A percentile compares a stretch with the other conserved stretches of the same genome.
These are phyloP conservation scores for Diplolepis rosae DNA, from an alignment of 2,888 invertebrate genomes.

Conservation along the genomic window DNA sequence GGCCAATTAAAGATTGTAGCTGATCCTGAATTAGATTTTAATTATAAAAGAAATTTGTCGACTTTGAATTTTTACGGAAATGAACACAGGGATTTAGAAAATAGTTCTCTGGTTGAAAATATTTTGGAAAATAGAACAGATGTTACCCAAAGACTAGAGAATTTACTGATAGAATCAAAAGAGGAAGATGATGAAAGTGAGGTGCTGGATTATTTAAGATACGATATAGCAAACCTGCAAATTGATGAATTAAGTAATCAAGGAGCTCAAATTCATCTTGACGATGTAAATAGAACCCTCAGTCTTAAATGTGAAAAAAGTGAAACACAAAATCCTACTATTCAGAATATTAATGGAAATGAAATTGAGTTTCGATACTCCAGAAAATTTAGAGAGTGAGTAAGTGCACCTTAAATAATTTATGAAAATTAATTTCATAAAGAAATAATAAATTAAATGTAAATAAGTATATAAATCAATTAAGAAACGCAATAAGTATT, in stretches of 20 bases:
- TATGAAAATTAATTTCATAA: no score
- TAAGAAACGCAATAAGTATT: no score
- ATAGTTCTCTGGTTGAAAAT: constrained; percentile 44
- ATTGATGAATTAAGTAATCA: background rate
- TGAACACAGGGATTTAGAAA: constrained; percentile 44
- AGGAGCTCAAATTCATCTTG: background rate
- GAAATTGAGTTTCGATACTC: constrained; percentile 43
- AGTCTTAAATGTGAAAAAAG: background rate
- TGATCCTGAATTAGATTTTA: constrained; percentile 49
- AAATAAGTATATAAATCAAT: no score
- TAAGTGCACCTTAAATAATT: no score
- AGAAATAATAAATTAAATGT: no score
- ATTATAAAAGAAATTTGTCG: constrained; percentile 50
- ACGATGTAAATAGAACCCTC: background rate
- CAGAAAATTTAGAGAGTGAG: constrained; percentile 62
- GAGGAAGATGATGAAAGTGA: background rate
- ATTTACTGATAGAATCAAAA: constrained; percentile 16
- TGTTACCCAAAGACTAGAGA: constrained; percentile 50
- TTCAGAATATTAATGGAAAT: background rate
- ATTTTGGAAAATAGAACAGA: constrained; percentile 46
- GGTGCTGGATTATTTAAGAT: constrained; percentile 5
- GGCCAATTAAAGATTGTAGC: constrained; percentile 54
- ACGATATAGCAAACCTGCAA: background rate
- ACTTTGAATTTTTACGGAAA: constrained; percentile 53
- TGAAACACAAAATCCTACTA: background rate